Percentiles rank a stretch among this genome's conserved stretches.
Evolutionary conservation across 2,797 vertebrate genomes (phyloP).

Genomic region (Enteromius fasciolatus): DNA sequence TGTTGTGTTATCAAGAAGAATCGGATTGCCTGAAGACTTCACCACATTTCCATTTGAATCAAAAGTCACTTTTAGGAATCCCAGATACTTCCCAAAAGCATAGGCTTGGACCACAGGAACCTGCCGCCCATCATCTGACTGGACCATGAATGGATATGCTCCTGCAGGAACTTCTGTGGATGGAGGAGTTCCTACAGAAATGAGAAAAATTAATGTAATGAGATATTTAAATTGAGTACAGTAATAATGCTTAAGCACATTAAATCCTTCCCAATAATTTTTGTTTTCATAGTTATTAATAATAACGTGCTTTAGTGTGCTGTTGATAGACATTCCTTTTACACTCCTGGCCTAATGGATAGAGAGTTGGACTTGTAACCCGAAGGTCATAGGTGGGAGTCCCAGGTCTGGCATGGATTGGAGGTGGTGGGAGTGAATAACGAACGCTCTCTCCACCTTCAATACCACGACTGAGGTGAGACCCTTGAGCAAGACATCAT

Average conservation of each 20-base stretch:
- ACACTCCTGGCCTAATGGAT: no score
- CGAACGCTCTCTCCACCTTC: no score
- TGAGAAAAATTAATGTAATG: not conserved
- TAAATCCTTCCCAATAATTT: not conserved
- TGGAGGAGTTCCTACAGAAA: slow-evolving; percentile 79
- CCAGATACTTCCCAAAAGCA: slow-evolving; percentile 94
- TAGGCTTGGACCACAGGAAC: slow-evolving; percentile 96
- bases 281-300: not conserved
- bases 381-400: no score
- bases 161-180: slow-evolving; percentile 83
- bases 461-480: no score
- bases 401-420: no score
- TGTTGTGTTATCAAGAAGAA: slow-evolving; percentile 84
- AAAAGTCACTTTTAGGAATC: slow-evolving; percentile 86
- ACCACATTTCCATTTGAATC: slow-evolving; percentile 82
- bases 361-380: no score
- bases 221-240: not conserved
- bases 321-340: not conserved
- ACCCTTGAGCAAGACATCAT: no score
- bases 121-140: slow-evolving; percentile 76
- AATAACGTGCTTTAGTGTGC: not conserved
- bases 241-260: not conserved
- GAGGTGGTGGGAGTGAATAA: no score
- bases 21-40: slow-evolving; percentile 83
- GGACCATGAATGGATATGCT: slow-evolving; percentile 84